Percentiles rank a stretch among this genome's conserved stretches.
Evolutionary conservation across 2,888 invertebrate species (phyloP).

Genomic region (Deilephila porcellus): DNA sequence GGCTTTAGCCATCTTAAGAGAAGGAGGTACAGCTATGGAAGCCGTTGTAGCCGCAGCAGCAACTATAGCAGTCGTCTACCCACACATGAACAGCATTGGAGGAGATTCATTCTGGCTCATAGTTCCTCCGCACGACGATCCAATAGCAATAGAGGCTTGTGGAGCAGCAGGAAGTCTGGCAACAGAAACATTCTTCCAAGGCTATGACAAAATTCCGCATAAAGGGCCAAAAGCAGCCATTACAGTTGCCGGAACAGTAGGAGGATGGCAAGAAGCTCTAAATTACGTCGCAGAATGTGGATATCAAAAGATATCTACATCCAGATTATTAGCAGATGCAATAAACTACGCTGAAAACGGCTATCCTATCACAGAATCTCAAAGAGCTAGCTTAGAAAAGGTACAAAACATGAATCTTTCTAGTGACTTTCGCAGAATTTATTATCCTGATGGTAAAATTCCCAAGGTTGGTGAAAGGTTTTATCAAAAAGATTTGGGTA

Average conservation of each 20-base stretch:
- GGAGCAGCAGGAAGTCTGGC: slow-evolving; percentile 72
- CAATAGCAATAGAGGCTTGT: slow-evolving; percentile 73
- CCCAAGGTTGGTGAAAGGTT: slow-evolving; percentile 63
- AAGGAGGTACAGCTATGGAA: slow-evolving; percentile 77
- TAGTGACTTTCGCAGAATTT: slow-evolving; percentile 56
- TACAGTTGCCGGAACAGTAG: slow-evolving; percentile 75
- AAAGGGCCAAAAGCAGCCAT: slow-evolving; percentile 68
- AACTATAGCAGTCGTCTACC: slow-evolving; percentile 73
- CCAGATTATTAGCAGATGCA: slow-evolving; percentile 67
- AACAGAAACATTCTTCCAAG: slow-evolving; percentile 59
- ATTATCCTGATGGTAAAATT: slow-evolving; percentile 56
- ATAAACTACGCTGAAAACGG: slow-evolving; percentile 74
- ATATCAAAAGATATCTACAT: slow-evolving; percentile 59
- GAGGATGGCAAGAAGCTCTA: slow-evolving; percentile 77
- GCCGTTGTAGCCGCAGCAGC: slow-evolving; percentile 77
- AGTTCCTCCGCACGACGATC: slow-evolving; percentile 69
- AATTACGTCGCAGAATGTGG: slow-evolving; percentile 71
- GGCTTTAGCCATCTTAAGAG: slow-evolving; percentile 66
- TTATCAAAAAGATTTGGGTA: slow-evolving; percentile 65
- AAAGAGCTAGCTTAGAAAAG: slow-evolving; percentile 41
- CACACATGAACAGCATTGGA: slow-evolving; percentile 76
- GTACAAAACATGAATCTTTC: slow-evolving; percentile 36
- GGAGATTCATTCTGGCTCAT: slow-evolving; percentile 79
- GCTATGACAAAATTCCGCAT: slow-evolving; percentile 59
- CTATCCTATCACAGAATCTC: slow-evolving; percentile 61